phyloP scores from a whole-genome alignment of 2,797 vertebrate genomes.

The Pogonophryne albipinna region DNA sequence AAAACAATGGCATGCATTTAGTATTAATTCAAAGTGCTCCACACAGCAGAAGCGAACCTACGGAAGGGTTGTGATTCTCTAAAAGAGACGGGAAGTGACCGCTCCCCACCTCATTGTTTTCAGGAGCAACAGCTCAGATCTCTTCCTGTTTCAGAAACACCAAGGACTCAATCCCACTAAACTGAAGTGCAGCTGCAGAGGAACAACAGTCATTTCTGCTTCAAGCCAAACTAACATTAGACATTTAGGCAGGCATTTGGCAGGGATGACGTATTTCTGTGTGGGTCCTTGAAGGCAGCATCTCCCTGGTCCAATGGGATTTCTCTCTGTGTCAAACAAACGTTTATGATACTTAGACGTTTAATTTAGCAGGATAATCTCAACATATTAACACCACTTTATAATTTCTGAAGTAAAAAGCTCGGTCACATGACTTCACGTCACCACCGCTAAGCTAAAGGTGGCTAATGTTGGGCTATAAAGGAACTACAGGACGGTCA shows the following conservation, averaged over 20 bases:
- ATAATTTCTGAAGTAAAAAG: too few relatives aligned
- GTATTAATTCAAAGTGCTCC: not conserved
- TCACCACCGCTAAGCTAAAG: too few relatives aligned
- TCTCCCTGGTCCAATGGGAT: too few relatives aligned
- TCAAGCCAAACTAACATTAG: not conserved
- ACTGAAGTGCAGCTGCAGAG: not conserved
- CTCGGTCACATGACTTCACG: too few relatives aligned
- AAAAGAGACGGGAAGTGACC: constrained; percentile 61
- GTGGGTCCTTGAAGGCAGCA: too few relatives aligned
- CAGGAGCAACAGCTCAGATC: constrained; percentile 38
- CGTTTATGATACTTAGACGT: too few relatives aligned
- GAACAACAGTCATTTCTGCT: not conserved
- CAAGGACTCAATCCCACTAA: not conserved
- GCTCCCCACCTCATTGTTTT: constrained; percentile 72
- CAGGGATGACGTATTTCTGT: too few relatives aligned
- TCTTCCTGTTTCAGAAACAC: constrained; percentile 60
- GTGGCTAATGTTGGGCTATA: too few relatives aligned
- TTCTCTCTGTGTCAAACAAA: too few relatives aligned
- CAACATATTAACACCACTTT: too few relatives aligned
- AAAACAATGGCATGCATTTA: not conserved
- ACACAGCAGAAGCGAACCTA: not conserved
- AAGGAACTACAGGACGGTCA: too few relatives aligned
- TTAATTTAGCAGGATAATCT: too few relatives aligned
- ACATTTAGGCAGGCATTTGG: not conserved
- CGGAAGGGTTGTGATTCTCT: not conserved